Conservation (phyloP, 2,113 vertebrate genomes). For the Nestor notabilis region DNA sequence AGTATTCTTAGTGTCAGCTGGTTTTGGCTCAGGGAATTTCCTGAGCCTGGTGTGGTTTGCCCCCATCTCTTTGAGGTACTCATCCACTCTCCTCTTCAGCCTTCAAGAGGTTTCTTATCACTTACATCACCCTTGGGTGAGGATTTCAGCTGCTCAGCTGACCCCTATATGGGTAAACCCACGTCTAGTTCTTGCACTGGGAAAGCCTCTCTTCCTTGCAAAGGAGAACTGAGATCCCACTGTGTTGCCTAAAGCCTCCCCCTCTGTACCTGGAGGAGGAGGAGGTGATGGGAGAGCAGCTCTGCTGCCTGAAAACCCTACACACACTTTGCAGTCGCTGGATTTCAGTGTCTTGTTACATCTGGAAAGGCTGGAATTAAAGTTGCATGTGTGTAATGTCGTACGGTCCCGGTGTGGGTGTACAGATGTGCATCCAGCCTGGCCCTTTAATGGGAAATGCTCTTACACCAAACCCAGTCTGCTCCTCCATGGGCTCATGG, state of each 20-base stretch:
- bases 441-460: background rate
- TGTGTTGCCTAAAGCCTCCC: accelerated
- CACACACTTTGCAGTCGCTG: accelerated
- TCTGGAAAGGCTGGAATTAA: background rate
- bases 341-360: background rate
- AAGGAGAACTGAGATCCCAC: background rate
- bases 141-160: background rate
- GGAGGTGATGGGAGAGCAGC: accelerated
- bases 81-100: background rate
- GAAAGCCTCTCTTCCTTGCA: background rate
- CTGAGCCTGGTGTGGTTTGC: background rate
- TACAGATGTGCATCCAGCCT: background rate
- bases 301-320: background rate
- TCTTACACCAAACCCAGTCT: accelerated
- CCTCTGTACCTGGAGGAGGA: background rate
- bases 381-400: background rate
- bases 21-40: background rate
- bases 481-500: accelerated
- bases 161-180: background rate
- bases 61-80: background rate
- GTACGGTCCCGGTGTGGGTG: accelerated
- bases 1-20: background rate
- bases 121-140: background rate
- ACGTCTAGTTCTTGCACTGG: accelerated
- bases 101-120: background rate